Percentiles rank a stretch among this genome's conserved stretches.
These are phyloP conservation scores for Puntigrus tetrazona DNA, from an alignment of 2,113 vertebrate genomes.

Conservation along the genomic window DNA sequence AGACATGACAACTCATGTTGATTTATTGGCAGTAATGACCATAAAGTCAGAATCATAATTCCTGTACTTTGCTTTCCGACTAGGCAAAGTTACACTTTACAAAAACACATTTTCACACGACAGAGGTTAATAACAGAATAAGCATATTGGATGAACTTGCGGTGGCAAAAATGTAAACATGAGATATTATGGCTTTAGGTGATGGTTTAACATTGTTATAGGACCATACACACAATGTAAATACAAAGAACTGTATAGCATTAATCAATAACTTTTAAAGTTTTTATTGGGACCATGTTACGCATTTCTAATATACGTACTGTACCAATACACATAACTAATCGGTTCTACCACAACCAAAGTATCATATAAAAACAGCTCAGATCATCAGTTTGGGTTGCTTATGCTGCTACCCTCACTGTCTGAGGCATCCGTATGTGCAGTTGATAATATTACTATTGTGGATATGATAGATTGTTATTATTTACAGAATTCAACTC, in stretches of 20 bases:
- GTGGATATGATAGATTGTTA: slow-evolving; percentile 68
- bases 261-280: background rate
- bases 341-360: slow-evolving; percentile 8
- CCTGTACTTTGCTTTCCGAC: slow-evolving; percentile 50
- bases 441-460: slow-evolving; percentile 61
- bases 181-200: slow-evolving; percentile 46
- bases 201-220: slow-evolving; percentile 8
- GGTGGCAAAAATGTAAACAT: slow-evolving; percentile 34
- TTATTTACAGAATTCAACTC: slow-evolving; percentile 78
- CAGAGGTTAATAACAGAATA: slow-evolving; percentile 30
- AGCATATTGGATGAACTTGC: slow-evolving; percentile 34
- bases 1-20: background rate
- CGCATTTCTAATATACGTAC: slow-evolving; percentile 8
- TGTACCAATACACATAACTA: background rate
- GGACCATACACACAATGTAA: slow-evolving; percentile 1
- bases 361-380: slow-evolving; percentile 6
- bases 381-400: background rate
- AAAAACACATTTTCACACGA: slow-evolving; percentile 48
- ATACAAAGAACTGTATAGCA: background rate
- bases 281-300: background rate
- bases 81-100: slow-evolving; percentile 23
- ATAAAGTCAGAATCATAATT: slow-evolving; percentile 72
- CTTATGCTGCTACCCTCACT: background rate
- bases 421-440: slow-evolving; percentile 55
- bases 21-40: slow-evolving; percentile 84